A percentile compares a stretch with the other conserved stretches of the same genome.
phyloP scores from a whole-genome alignment of 2,113 vertebrate genomes.

The Nerophis lumbriciformis region DNA sequence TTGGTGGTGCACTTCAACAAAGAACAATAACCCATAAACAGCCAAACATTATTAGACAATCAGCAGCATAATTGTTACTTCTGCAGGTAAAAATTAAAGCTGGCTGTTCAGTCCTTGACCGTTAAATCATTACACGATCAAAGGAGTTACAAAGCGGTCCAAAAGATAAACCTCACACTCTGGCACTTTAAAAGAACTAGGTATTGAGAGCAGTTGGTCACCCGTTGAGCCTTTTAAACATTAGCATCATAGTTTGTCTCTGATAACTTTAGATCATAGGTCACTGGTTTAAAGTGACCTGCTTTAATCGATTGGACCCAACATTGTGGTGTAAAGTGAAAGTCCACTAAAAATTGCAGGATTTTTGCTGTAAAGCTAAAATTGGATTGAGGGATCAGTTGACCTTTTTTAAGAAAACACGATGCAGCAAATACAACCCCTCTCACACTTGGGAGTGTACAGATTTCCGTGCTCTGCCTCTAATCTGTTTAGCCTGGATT shows the following conservation, averaged over 20 bases:
- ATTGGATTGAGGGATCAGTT: conserved; percentile 25
- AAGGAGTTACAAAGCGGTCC: no score
- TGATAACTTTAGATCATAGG: background rate
- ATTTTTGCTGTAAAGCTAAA: conserved; percentile 14
- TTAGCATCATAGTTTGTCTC: background rate
- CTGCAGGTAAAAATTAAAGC: no score
- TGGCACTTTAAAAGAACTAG: background rate
- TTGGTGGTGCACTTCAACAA: no score
- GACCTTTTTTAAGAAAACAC: conserved; percentile 1
- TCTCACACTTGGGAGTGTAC: conserved; percentile 15
- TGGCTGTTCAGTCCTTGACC: no score
- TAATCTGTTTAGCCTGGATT: conserved; percentile 54
- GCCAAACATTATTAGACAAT: no score
- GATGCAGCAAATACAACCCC: conserved; percentile 9
- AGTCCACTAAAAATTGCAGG: background rate
- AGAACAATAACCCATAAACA: no score
- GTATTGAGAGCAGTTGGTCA: no score
- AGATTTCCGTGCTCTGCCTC: conserved; percentile 30
- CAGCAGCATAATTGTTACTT: no score
- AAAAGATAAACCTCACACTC: background rate
- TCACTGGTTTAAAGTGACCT: background rate
- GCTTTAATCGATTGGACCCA: background rate
- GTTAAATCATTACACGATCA: no score
- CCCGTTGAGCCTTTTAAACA: no score
- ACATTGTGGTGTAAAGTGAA: background rate